A percentile compares a stretch with the other conserved stretches of the same genome.
Evolutionary conservation across 2,888 invertebrate genomes (phyloP).

Genomic region (Tetragnatha montana): DNA sequence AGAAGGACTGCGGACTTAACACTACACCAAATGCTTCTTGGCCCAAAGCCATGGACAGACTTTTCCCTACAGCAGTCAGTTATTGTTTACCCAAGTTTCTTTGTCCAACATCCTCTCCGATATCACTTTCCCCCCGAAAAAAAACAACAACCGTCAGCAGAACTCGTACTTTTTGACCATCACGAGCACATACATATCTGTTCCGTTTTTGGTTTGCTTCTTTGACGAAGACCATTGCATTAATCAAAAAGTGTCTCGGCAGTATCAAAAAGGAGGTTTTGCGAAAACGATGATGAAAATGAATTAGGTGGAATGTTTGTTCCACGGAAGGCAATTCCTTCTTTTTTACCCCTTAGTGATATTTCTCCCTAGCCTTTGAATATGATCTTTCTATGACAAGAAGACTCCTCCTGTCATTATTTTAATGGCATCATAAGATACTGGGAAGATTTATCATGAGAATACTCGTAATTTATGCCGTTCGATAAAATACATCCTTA

Average conservation of each 20-base stretch:
- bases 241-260: not conserved
- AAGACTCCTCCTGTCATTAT: not conserved
- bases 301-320: not conserved
- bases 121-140: not conserved
- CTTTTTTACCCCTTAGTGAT: not conserved
- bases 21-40: not conserved
- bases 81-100: not conserved
- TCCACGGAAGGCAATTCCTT: not conserved
- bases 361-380: not conserved
- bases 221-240: slow-evolving; percentile 3
- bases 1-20: not conserved
- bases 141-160: not conserved
- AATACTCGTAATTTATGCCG: not conserved
- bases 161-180: not conserved
- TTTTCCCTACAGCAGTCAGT: not conserved
- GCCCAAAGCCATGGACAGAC: not conserved
- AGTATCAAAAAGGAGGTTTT: not conserved
- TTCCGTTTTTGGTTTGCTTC: not conserved
- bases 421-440: not conserved
- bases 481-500: not conserved
- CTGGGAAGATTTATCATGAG: not conserved
- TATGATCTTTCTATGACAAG: not conserved
- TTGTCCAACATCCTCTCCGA: not conserved
- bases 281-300: not conserved
- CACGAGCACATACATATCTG: too few species aligned